Base-by-base conservation (phyloP, 2,113 vertebrate genomes). In the Carassius gibelio region DNA sequence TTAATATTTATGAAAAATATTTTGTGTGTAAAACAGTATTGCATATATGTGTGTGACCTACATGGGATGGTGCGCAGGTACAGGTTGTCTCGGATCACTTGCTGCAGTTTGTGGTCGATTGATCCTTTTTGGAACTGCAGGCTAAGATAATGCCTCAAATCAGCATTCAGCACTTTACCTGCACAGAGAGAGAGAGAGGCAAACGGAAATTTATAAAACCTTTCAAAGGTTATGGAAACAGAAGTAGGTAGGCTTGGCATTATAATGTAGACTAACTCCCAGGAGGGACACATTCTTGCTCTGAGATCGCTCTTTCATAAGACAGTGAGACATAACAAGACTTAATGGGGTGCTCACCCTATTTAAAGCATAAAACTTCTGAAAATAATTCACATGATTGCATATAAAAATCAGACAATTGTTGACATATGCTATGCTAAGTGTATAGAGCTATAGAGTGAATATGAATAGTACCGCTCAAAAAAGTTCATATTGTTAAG, bases 51-150 rank as follows among this genome's bases (percentile, higher is more conserved):
- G 48, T 36, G 11, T 45, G 36, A 8, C 96, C 97, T 94, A 99
- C 98, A 99, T 88, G 98, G 98, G 90, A 99, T 98, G 89, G 98
- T 99, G 93, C 98, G 96, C 89, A 99, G 91, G 93, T 99, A 99
- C 87, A 99, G 97, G 93, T 99, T 99, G 94, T 99, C 98, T 92
- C 98, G 96, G 91, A 99, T 99, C 87, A 98, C 95, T 94, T 99
- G 98, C 90, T 99, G 98, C 3, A 99, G 95, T 90, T 99, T 98
- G 93, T 99, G 98, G 92, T 99, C 98, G 93, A 97, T 91, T 0
- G 97, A 99, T 92, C 97, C 98, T 92, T 99, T 99, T 93, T 98
- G 97, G 93, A 99, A 99, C 94, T 99, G 98, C 90, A 99, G 95
- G 90, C 98, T 98, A 94, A 99, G 93, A 92, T 99, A 99, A 93